A percentile compares a stretch with the other conserved stretches of the same genome.
Conservation (phyloP, 2,888 invertebrate genomes). For the Ethmia dodecea region DNA sequence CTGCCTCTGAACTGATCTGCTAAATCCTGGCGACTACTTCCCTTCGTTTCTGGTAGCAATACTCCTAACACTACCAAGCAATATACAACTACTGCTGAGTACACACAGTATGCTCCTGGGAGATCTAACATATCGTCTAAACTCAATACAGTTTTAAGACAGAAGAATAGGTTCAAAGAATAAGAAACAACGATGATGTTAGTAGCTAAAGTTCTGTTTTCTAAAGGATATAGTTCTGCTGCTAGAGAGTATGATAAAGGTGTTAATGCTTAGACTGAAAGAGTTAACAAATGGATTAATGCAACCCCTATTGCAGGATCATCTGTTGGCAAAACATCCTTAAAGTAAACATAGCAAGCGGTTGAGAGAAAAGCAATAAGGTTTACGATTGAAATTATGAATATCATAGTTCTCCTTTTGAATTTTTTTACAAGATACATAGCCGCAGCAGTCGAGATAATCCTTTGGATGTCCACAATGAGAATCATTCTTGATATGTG, state of each 20-base stretch:
- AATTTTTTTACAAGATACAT: slow-evolving; percentile 39
- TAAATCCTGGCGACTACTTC: slow-evolving; percentile 52
- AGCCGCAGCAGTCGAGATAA: slow-evolving; percentile 35
- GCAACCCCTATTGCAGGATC: slow-evolving; percentile 39
- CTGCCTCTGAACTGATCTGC: slow-evolving; percentile 51
- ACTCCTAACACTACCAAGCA: slow-evolving; percentile 39
- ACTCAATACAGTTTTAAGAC: slow-evolving; percentile 42
- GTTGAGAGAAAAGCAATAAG: slow-evolving; percentile 30
- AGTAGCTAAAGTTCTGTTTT: slow-evolving; percentile 76
- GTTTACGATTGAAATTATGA: slow-evolving; percentile 32
- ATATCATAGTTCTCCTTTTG: slow-evolving; percentile 39
- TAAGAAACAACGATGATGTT: slow-evolving; percentile 48
- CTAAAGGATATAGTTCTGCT: slow-evolving; percentile 81
- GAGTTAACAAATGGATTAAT: slow-evolving; percentile 46
- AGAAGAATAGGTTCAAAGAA: slow-evolving; percentile 43
- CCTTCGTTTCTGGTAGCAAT: slow-evolving; percentile 53
- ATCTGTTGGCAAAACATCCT: slow-evolving; percentile 34
- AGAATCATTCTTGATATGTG: slow-evolving; percentile 36
- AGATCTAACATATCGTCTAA: slow-evolving; percentile 40
- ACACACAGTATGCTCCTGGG: slow-evolving; percentile 44
- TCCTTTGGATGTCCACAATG: slow-evolving; percentile 37
- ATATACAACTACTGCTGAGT: slow-evolving; percentile 39
- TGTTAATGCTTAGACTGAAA: slow-evolving; percentile 74
- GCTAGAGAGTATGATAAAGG: slow-evolving; percentile 83
- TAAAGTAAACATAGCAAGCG: slow-evolving; percentile 39